phyloP scores from a whole-genome alignment of 1,140 invertebrate species.

The Psix sp. region DNA sequence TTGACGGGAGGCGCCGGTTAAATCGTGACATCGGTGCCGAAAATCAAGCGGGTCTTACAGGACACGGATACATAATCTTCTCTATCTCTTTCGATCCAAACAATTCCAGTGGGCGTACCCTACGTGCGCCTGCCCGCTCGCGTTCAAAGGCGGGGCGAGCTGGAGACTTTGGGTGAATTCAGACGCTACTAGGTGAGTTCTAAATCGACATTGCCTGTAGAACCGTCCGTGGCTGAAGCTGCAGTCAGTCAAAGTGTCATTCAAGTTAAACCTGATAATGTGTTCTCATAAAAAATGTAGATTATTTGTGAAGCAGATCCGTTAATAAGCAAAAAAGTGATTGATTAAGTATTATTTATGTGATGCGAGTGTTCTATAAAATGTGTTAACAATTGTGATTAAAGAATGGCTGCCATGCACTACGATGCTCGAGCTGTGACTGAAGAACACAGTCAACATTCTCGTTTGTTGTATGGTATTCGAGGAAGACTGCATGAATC shows the following conservation, averaged over 20 bases:
- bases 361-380: slow-evolving; percentile 1
- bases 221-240: slow-evolving; percentile 39
- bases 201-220: slow-evolving; percentile 60
- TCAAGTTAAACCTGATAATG: slow-evolving; percentile 20
- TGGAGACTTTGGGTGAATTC: slow-evolving; percentile 27
- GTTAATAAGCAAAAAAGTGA: background rate
- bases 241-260: background rate
- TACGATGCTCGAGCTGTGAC: slow-evolving; percentile 67
- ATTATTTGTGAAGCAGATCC: slow-evolving; percentile 4
- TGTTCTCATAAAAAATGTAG: slow-evolving; percentile 17
- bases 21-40: slow-evolving; percentile 25
- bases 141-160: slow-evolving; percentile 55
- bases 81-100: slow-evolving; percentile 26
- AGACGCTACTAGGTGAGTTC: slow-evolving; percentile 35
- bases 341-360: slow-evolving; percentile 2
- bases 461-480: slow-evolving; percentile 60
- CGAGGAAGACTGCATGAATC: slow-evolving; percentile 59
- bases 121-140: slow-evolving; percentile 41
- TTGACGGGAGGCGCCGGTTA: slow-evolving; percentile 21
- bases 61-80: slow-evolving; percentile 19
- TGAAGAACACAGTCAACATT: slow-evolving; percentile 66
- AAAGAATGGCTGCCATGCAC: slow-evolving; percentile 68
- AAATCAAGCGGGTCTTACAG: slow-evolving; percentile 38
- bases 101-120: slow-evolving; percentile 33
- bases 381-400: slow-evolving; percentile 22